These are phyloP conservation scores for Amblyjoppa fuscipennis DNA, from an alignment of 2,888 invertebrate genomes.

Conservation along the genomic window DNA sequence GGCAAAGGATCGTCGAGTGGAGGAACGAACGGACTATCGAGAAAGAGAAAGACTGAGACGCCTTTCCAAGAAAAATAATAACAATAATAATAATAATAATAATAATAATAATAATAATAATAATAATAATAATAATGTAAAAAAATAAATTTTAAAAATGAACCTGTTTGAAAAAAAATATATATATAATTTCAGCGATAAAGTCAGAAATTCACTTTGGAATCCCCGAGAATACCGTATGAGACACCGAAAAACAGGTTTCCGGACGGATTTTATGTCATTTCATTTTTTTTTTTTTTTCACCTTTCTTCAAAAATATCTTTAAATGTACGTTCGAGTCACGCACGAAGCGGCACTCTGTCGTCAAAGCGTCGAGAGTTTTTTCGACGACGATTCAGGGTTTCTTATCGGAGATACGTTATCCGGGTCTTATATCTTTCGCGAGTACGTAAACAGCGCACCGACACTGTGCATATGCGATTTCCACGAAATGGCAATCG, in stretches of 20 bases:
- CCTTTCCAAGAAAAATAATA: background rate
- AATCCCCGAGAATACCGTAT: slow-evolving; percentile 23
- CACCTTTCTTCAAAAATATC: background rate
- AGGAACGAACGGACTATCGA: slow-evolving; percentile 17
- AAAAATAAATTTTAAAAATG: background rate
- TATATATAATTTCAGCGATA: slow-evolving; percentile 38
- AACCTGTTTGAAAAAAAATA: slow-evolving; percentile 51
- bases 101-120: background rate
- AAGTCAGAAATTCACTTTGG: slow-evolving; percentile 26
- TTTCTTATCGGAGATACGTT: slow-evolving; percentile 41
- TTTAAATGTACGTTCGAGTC: background rate
- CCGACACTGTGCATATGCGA: background rate
- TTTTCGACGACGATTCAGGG: slow-evolving; percentile 6
- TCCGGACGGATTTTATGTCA: slow-evolving; percentile 4
- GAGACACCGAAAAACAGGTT: slow-evolving; percentile 40
- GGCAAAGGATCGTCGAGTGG: slow-evolving; percentile 27
- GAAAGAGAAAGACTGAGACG: background rate
- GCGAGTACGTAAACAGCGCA: background rate
- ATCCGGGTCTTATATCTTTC: slow-evolving; percentile 2
- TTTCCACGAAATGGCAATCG: slow-evolving; percentile 27
- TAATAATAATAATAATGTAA: background rate
- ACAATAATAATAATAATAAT: background rate
- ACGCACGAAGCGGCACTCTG: background rate
- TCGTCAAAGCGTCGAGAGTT: background rate
- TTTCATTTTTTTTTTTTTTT: background rate